Conservation (phyloP, 2,797 vertebrate species). For the Pyrocephalus nanus region DNA sequence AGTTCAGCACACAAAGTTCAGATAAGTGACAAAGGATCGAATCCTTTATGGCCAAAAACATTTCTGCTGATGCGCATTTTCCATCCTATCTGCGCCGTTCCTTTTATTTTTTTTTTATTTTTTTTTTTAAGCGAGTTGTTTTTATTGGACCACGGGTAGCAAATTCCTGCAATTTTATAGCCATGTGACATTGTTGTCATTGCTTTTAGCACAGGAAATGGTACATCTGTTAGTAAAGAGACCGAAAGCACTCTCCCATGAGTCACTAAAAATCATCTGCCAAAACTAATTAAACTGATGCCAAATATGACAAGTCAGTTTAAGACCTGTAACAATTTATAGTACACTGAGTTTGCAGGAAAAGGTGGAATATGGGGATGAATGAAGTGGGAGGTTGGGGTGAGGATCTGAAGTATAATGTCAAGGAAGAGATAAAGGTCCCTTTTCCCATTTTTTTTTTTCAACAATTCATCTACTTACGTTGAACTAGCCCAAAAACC, state of each 20-base stretch:
- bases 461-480: background rate
- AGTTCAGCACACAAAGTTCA: background rate
- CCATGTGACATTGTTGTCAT: slow-evolving; percentile 84
- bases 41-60: background rate
- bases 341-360: background rate
- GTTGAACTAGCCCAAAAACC: background rate
- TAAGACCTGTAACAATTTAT: slow-evolving; percentile 77
- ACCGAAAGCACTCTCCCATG: slow-evolving; percentile 78
- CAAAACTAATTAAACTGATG: slow-evolving; percentile 85
- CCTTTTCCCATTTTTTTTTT: background rate
- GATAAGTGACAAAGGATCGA: background rate
- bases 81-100: slow-evolving; percentile 20
- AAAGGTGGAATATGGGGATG: background rate
- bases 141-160: slow-evolving; percentile 58
- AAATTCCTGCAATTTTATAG: slow-evolving; percentile 75
- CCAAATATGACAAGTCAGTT: slow-evolving; percentile 86
- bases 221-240: slow-evolving; percentile 75
- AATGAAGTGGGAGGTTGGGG: background rate
- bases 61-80: slow-evolving; percentile 32
- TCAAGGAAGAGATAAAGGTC: background rate
- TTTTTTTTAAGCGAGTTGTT: slow-evolving; percentile 41
- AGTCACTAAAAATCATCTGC: slow-evolving; percentile 81
- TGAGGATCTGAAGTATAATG: background rate
- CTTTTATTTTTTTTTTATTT: background rate
- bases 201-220: slow-evolving; percentile 74